These are phyloP conservation scores for Cartodere bifasciata DNA, from an alignment of 2,888 invertebrate genomes.

Conservation along the genomic window DNA sequence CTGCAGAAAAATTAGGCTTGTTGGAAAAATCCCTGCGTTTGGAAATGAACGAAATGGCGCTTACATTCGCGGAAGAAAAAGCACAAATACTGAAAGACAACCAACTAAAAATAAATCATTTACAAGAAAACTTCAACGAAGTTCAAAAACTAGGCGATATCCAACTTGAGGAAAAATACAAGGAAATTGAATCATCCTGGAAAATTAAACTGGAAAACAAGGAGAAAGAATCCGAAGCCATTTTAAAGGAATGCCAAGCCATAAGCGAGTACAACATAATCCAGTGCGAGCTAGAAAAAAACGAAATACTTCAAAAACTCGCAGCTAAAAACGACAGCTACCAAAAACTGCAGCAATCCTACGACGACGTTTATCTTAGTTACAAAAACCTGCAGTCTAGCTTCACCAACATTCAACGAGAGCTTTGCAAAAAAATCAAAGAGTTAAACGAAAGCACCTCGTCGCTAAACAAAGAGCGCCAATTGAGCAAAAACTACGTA, in stretches of 20 bases:
- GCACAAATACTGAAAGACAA: constrained; percentile 17
- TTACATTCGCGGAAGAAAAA: constrained; percentile 27
- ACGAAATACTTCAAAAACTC: constrained; percentile 26
- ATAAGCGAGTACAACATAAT: constrained; percentile 42
- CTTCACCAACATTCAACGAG: constrained; percentile 12
- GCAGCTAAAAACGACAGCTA: constrained; percentile 17
- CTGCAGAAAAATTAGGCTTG: constrained; percentile 19
- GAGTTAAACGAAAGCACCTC: constrained; percentile 18
- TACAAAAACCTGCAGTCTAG: constrained; percentile 13
- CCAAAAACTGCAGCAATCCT: constrained; percentile 16
- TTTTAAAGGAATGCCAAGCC: constrained; percentile 42
- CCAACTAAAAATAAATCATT: constrained; percentile 30
- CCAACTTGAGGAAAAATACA: constrained; percentile 34
- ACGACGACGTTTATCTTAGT: constrained; percentile 11
- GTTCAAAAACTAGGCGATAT: constrained; percentile 30
- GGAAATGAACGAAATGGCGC: constrained; percentile 17
- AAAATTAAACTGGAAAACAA: constrained; percentile 35
- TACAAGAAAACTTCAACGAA: constrained; percentile 31
- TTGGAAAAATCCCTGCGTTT: constrained; percentile 17
- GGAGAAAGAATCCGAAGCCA: constrained; percentile 34
- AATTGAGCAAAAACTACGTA: constrained; percentile 33
- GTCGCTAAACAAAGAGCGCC: no score
- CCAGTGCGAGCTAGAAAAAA: constrained; percentile 41
- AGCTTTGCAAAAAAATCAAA: constrained; percentile 13
- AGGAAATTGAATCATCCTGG: constrained; percentile 34